These are phyloP conservation scores for Oryzaephilus surinamensis DNA, from an alignment of 1,140 invertebrate genomes.

Conservation along the genomic window DNA sequence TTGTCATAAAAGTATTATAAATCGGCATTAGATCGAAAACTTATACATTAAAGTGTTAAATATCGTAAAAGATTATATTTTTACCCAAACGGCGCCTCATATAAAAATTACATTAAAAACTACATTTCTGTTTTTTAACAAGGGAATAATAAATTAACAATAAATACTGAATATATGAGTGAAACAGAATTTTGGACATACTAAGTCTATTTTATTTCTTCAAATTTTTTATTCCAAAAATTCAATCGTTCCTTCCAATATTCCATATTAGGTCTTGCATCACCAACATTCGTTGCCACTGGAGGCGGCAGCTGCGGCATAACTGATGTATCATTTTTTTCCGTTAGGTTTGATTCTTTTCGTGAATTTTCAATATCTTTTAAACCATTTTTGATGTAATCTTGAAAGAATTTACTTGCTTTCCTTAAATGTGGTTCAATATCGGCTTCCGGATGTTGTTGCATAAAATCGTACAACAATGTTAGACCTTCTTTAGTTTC, in stretches of 20 bases:
- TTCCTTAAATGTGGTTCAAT: conserved; percentile 83
- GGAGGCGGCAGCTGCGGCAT: too few relatives aligned
- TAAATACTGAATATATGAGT: too few relatives aligned
- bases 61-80: too few relatives aligned
- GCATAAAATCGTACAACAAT: conserved; percentile 82
- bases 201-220: too few relatives aligned
- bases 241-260: conserved; percentile 15
- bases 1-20: too few relatives aligned
- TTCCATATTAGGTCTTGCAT: conserved; percentile 5
- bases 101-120: too few relatives aligned
- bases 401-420: conserved; percentile 83
- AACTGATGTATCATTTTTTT: not conserved
- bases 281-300: not conserved
- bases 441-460: conserved; percentile 82
- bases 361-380: conserved; percentile 63
- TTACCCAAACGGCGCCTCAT: too few relatives aligned
- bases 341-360: conserved; percentile 20
- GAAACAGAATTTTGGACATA: too few relatives aligned
- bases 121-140: too few relatives aligned
- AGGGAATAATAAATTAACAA: too few relatives aligned
- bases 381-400: conserved; percentile 81
- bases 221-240: conserved; percentile 11
- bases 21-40: too few relatives aligned
- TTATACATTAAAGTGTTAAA: too few relatives aligned
- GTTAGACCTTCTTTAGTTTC: conserved; percentile 77